Evolutionary conservation across 1,140 invertebrate genomes (phyloP), one percentile per base, ranked within the genome.

Genomic region (Bacillus rossius): DNA sequence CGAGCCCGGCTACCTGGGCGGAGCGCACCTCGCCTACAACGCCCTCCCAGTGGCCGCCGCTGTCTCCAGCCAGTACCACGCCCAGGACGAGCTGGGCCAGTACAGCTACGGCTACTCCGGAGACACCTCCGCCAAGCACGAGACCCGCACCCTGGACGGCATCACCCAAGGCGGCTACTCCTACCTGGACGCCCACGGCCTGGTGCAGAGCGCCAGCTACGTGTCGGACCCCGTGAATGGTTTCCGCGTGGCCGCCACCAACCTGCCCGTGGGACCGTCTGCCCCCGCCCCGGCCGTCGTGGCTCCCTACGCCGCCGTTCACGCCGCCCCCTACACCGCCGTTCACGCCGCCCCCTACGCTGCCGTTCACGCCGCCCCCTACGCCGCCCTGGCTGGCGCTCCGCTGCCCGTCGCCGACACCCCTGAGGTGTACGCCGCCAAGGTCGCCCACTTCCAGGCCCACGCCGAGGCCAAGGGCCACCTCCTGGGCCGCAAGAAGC

Each of bases 71-170:
- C 81, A 82, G 65, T 83, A 81, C 67, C 81, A 84, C 68, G 70
- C 80, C 45, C 84, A 87, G 70, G 84, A 87, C 66, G 76, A 74
- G 25, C 67, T 77, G 7, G 84, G 84, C 2, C 80, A 85, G 60
- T 86, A 85, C 68, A 76, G 76, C 58, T 88, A 86, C 67, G 85
- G 84, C 22, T 88, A 88, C 65, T 70, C 78, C 5, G 84, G 83
- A 53, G 83, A 83, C 55, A 77, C 79, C 38, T 84, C 83, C 61
- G 73, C 82, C 55, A 86, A 87, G 68, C 78, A 77, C 34, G 85
- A 88, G 72, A 75, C 79, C 1, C 79, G 81, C 58, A 77, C 81
- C 10, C 72, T 80, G 48, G 84, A 87, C 67, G 85, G 85, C 5
- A 77, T 82, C 25, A 85, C 84, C 5, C 79, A 79, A 25, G 85